These are phyloP conservation scores for Pissodes strobi DNA, from an alignment of 1,140 invertebrate species.

Conservation along the genomic window DNA sequence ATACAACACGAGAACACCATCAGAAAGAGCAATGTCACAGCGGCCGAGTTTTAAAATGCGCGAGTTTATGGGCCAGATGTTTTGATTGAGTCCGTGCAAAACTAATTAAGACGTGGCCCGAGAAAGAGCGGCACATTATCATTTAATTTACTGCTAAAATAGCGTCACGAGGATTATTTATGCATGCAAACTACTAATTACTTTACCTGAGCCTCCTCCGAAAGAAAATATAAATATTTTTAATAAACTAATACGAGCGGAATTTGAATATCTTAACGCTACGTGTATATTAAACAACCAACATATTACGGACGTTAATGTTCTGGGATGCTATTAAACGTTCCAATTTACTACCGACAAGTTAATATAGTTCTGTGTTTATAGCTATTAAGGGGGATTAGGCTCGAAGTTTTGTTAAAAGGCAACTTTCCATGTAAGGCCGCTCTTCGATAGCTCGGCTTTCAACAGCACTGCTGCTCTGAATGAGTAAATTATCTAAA, in stretches of 20 bases:
- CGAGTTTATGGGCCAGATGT: constrained; percentile 43
- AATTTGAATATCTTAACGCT: constrained; percentile 47
- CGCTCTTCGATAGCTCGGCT: neutral
- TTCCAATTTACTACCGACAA: constrained; percentile 47
- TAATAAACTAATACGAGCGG: constrained; percentile 44
- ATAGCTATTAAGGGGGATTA: constrained; percentile 35
- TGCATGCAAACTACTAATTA: constrained; percentile 47
- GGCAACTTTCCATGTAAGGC: constrained; percentile 13
- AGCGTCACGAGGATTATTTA: constrained; percentile 41
- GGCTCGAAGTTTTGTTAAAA: constrained; percentile 12
- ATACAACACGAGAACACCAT: no score
- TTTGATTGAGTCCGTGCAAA: constrained; percentile 46
- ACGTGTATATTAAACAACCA: constrained; percentile 48
- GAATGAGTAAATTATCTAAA: no score
- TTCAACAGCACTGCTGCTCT: no score
- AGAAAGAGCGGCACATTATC: constrained; percentile 39
- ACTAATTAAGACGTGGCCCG: constrained; percentile 41
- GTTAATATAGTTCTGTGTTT: constrained; percentile 47
- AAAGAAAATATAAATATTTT: constrained; percentile 44
- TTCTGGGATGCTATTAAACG: constrained; percentile 41
- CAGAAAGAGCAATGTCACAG: no score
- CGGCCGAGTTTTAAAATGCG: no score
- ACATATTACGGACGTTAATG: constrained; percentile 46
- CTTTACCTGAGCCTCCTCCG: constrained; percentile 28
- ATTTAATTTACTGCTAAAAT: constrained; percentile 40